Conservation (phyloP, 2,797 vertebrate species). For the Cichlasoma orientale region DNA sequence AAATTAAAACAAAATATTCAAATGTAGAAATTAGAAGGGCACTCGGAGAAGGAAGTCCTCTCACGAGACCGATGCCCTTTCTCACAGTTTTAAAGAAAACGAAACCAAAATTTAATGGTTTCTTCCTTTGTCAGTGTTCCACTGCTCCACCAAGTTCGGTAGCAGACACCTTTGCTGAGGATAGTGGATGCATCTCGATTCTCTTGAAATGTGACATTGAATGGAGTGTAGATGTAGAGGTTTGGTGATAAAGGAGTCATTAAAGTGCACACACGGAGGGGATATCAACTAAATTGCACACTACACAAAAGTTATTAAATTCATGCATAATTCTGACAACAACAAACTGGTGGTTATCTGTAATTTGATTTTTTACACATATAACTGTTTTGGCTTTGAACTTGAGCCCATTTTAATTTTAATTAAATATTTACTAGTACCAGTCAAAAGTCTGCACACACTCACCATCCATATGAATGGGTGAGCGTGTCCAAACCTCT, state of each 20-base stretch:
- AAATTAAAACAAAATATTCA: background rate
- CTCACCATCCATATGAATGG: no score
- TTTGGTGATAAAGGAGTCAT: constrained; percentile 3
- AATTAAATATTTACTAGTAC: no score
- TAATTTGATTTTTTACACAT: background rate
- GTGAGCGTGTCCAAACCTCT: no score
- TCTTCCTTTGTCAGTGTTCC: background rate
- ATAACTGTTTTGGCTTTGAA: background rate
- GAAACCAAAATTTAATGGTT: background rate
- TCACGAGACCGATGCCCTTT: background rate
- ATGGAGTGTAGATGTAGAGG: constrained; percentile 4
- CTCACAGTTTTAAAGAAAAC: background rate
- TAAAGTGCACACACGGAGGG: constrained; percentile 8
- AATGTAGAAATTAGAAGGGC: background rate
- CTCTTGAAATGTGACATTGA: background rate
- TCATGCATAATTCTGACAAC: constrained; percentile 36
- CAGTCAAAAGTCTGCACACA: no score
- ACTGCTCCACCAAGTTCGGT: background rate
- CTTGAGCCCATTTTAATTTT: no score
- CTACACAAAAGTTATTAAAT: constrained; percentile 1
- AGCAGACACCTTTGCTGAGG: background rate
- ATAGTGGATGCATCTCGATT: background rate
- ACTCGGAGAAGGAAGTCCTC: background rate
- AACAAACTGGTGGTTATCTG: constrained; percentile 29
- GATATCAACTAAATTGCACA: constrained; percentile 5